These are phyloP conservation scores for Palloptera scutellata DNA, from an alignment of 2,888 invertebrate species.

Conservation along the genomic window DNA sequence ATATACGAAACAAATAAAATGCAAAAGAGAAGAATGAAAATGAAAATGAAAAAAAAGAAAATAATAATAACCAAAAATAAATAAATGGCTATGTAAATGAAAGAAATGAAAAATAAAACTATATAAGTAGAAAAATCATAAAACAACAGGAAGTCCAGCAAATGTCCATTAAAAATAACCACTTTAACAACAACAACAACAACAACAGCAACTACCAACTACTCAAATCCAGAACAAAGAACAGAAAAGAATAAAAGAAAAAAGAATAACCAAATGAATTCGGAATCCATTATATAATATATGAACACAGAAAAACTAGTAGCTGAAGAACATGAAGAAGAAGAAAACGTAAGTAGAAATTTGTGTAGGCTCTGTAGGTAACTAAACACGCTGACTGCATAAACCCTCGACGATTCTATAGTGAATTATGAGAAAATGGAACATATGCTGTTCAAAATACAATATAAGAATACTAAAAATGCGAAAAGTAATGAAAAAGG, in stretches of 20 bases:
- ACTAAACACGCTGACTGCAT: no score
- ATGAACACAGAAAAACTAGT: not conserved
- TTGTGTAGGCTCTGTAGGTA: not conserved
- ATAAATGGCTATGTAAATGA: no score
- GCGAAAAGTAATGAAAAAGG: not conserved
- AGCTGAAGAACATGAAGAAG: not conserved
- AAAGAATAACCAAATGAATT: not conserved
- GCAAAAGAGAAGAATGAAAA: no score
- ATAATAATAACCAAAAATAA: not conserved
- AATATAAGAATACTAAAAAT: not conserved
- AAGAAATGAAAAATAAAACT: not conserved
- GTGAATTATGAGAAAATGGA: conserved; percentile 19
- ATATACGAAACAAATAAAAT: no score
- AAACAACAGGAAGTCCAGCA: conserved; percentile 25
- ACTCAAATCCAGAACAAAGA: not conserved
- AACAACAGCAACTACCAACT: not conserved
- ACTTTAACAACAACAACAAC: conserved; percentile 1
- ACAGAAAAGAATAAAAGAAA: not conserved
- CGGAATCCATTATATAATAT: conserved; percentile 6
- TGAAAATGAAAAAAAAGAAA: not conserved
- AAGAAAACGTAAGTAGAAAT: not conserved
- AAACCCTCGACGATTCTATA: not conserved
- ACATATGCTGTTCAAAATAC: conserved; percentile 13
- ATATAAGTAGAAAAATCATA: not conserved
- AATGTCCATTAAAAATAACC: conserved; percentile 21